These are phyloP conservation scores for Diacarnus erythraeanus DNA, from an alignment of 37 sponge, comb jelly and placozoan species.

Conservation along the genomic window DNA sequence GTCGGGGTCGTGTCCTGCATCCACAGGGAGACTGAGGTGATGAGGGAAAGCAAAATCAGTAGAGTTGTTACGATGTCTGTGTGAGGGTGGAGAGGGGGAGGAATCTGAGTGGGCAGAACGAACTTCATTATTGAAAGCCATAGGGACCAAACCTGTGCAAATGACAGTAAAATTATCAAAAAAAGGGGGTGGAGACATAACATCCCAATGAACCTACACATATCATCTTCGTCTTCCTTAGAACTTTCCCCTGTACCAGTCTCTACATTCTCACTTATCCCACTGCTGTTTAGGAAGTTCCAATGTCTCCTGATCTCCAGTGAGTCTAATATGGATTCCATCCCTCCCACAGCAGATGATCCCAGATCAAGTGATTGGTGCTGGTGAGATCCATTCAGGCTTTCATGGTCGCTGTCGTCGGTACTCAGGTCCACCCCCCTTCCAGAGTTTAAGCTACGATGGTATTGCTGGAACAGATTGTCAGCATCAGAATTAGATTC, in stretches of 20 bases:
- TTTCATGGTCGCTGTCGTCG: background rate
- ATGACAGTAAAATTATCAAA: background rate
- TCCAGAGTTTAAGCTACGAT: background rate
- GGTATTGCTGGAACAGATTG: background rate
- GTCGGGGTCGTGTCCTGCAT: background rate
- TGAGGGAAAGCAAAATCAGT: constrained; percentile 10
- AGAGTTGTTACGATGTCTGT: background rate
- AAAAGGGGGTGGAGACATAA: background rate
- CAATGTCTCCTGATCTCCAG: background rate
- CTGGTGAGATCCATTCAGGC: no score
- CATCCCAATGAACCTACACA: background rate
- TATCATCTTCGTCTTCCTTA: background rate
- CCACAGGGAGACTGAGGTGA: constrained; percentile 15
- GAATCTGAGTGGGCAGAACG: constrained; percentile 18
- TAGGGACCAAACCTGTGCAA: background rate
- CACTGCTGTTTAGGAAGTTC: background rate
- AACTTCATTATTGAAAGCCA: background rate
- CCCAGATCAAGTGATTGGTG: background rate
- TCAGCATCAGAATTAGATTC: background rate
- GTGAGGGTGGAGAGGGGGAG: background rate
- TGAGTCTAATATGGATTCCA: background rate
- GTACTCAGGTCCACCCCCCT: background rate
- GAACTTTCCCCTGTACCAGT: background rate
- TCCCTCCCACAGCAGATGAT: background rate
- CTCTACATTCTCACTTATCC: no score